Base-by-base conservation (phyloP, 1,140 invertebrate genomes). In the Lepidurus packardi region DNA sequence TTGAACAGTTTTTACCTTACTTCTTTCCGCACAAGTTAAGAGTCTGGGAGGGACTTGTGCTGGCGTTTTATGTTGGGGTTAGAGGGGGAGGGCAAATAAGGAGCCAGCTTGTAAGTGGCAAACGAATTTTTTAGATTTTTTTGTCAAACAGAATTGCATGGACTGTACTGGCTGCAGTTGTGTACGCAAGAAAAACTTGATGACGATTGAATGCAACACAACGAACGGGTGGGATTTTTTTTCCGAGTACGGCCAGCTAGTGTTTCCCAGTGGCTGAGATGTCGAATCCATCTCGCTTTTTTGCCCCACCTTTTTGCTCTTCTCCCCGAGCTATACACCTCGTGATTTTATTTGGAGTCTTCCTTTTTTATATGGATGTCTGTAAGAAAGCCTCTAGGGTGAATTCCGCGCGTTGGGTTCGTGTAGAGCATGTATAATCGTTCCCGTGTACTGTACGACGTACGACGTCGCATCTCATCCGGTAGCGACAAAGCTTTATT, bases 361-460 rank as follows among this genome's bases (percentile, higher is more conserved):
- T 7, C 0, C 21, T 21, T 65, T 65, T 16, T 21, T 9, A n/a
- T 65, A 21, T 6, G 53, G 3, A 34, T 34, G 34, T 65, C 16
- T 3, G 53, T 21, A 16, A 7, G 21, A 16, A 16, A 7, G 6
- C 6, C 6, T 65, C 53, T 65, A 13, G 53, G 53, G 53, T 65
- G 13, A 65, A 65, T 65, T 65, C 13, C 13, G 53, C 53, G 53
- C 21, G 16, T 7, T 13, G 21, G 53, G 53, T 13, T 65, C 13
- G 53, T 65, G 53, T 65, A 21, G 53, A 11, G 53, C 53, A 16
- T 65, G n/a, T 65, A 65, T 65, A 65, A 65, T 65, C 16, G 53
- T 65, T 7, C 5, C 53, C 1, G 21, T 21, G 21, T 21, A 65
- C 53, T 21, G 53, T 21, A 16, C 53, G 10, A 7, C 3, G 53